Base-by-base conservation (phyloP, 1,140 invertebrate genomes). In the Nasonia giraulti region DNA sequence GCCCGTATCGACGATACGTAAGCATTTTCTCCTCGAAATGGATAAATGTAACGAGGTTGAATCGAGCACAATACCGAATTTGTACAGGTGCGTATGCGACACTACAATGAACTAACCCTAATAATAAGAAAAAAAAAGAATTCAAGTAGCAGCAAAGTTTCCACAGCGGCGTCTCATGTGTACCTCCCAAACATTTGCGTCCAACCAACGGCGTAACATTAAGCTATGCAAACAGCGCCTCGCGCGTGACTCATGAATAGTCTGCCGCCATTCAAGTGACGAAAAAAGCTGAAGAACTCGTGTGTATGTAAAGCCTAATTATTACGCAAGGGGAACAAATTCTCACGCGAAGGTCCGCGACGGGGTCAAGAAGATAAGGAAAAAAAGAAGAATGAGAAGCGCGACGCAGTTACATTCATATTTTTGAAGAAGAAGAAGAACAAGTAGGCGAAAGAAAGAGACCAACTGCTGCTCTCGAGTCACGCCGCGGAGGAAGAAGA, bases 361-460 rank as follows among this genome's bases (percentile, higher is more conserved):
- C 50, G 66, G 55, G 83, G 69, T 84, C 83, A 80, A 84, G 27
- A 31, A 37, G 69, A 80, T 62, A 47, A 80, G 33, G 50, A 69
- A 47, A 40, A 44, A 31, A 62, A 27, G 27, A 62, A 62, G 27
- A 62, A 55, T 0, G 7, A 80, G 40, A 71, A 69, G 23, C 3
- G n/a, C 66, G 23, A 68, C 66, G 2, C 47, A 31, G 55, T 83
- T 83, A 77, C 82, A 79, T 73, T 79, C 66, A 73, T 40, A 40
- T 33, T 62, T 71, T 20, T 73, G 37, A 27, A 68, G 37, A n/a
- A 31, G 55, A 62, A 62, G 55, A 62, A 62, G 40, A 44, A 44
- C 55, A n/a, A 62, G 55, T n/a, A 33, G 68, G 68, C 68, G 8
- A 27, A 69, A 68, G 37, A 74, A 17, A 73, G 66, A 40, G 66